Evolutionary conservation across 2,888 invertebrate genomes (phyloP), one percentile per base, ranked within the genome.

Genomic region (Mimachlamys varia): DNA sequence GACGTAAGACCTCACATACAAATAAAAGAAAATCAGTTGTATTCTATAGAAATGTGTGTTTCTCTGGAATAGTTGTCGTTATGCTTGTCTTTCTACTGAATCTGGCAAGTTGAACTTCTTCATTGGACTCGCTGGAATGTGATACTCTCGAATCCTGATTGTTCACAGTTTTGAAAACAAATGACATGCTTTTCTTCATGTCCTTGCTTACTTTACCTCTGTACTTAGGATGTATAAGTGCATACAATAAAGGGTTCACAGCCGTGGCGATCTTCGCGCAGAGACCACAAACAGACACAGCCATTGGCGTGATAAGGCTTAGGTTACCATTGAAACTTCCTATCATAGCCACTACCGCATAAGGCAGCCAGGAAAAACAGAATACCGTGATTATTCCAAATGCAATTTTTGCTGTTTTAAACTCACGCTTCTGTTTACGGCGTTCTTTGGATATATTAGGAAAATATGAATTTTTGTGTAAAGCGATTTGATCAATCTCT

Each of bases 251-350:
- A 76, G 76, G 76, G 12, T 76, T 76, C 76, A 76, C 76, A 27
- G 76, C 76, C 33, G 76, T 76, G 76, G 76, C 76, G 27, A 76
- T 76, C 33, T 76, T 76, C 22, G 76, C 76, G 33, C 76, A 76
- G 27, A 76, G 76, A 76, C 76, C 76, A 12, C 27, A 2, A 33
- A 76, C 33, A 1, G 76, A 76, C 1, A 76, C 33, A 13, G 76
- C 12, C 15, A 76, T 27, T 10, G 76, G 76, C 27, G 76, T 76
- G 27, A 76, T 33, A 15, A 22, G 76, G 10, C 27, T 5, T 76
- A 76, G 13, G 4, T 76, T 33, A 27, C 76, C 76, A 76, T 33
- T 27, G 76, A 76, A 76, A 76, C 76, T 12, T 33, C 76, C 76
- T 10, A 76, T 27, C 76, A 76, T 76, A 22, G 76, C 76, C 27